A percentile compares a stretch with the other conserved stretches of the same genome.
These are phyloP conservation scores for Dendrolimus houi DNA, from an alignment of 2,888 invertebrate species.

Conservation along the genomic window DNA sequence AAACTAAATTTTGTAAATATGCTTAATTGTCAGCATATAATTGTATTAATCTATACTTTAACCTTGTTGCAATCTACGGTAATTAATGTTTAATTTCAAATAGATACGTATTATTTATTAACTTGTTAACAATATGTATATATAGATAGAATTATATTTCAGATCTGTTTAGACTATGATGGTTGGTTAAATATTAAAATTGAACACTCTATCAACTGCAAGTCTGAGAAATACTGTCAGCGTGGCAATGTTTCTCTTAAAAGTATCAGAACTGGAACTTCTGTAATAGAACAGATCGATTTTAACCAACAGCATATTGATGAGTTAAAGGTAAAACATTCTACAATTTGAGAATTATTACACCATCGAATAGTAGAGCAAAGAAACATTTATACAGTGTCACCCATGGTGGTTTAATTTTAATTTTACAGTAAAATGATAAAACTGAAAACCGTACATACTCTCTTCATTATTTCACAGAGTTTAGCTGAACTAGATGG, in stretches of 20 bases:
- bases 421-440: no score
- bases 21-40: no score
- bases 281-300: conserved; percentile 78
- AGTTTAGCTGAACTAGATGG: conserved; percentile 80
- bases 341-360: no score
- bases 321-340: conserved; percentile 67
- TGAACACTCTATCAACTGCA: conserved; percentile 79
- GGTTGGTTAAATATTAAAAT: conserved; percentile 83
- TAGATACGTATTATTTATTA: background rate
- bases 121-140: no score
- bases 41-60: conserved; percentile 3
- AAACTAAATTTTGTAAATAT: no score
- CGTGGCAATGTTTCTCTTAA: conserved; percentile 83
- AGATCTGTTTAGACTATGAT: conserved; percentile 80
- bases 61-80: conserved; percentile 27
- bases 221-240: conserved; percentile 73
- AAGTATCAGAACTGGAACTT: conserved; percentile 80
- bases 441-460: background rate
- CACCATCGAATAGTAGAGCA: no score
- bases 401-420: no score
- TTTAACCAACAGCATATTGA: conserved; percentile 73
- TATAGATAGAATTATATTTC: conserved; percentile 25
- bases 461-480: conserved; percentile 43
- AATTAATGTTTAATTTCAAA: conserved; percentile 2
- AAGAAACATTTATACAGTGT: no score